Evolutionary conservation across 1,140 invertebrate genomes (phyloP), one percentile per base, ranked within the genome.

Genomic region (Neelides sp.): DNA sequence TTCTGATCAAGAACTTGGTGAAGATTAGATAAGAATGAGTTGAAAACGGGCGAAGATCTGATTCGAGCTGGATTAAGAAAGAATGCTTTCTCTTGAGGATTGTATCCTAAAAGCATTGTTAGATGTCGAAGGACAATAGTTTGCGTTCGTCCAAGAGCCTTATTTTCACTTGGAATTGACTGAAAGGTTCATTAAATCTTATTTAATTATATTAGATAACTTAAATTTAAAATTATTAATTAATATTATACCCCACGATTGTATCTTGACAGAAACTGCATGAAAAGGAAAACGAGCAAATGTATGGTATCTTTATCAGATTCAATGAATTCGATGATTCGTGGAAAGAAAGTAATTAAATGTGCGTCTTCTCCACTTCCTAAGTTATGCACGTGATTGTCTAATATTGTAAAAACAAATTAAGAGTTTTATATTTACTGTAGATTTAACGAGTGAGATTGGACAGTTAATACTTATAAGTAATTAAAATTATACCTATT

Each of bases 231-330:
- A n/a, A 32, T 22, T 22, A 35, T 22, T 26, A 32, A 52, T 42
- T 39, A 26, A 50, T 39, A 44, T 48, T 35, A 54, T 67, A 84
- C 82, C 69, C 80, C 55, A 19, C 58, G 76, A 63, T 80, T 78
- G 35, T 75, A 73, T 57, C 83, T 73, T 0, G 85, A 89, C 59
- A 91, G 71, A 66, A 90, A 91, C 71, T 95, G 93, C 83, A 98
- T 94, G 2, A 98, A 75, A 5, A 98, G 75, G 64, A 94, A 91
- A 2, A 97, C 82, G n/a, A 97, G 70, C 17, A 96, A 72, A 68
- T 97, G 93, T 53, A 93, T 87, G 0, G 94, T 95, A 70, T 97
- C 91, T 63, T 85, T 79, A 65, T 98, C 94, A 17, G 86, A 78
- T 65, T 96, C 92, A 66, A 96, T 91, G 46, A 91, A 70, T 62